phyloP scores from a whole-genome alignment of 2,113 vertebrate species.

The Melanotaenia duboulayi region DNA sequence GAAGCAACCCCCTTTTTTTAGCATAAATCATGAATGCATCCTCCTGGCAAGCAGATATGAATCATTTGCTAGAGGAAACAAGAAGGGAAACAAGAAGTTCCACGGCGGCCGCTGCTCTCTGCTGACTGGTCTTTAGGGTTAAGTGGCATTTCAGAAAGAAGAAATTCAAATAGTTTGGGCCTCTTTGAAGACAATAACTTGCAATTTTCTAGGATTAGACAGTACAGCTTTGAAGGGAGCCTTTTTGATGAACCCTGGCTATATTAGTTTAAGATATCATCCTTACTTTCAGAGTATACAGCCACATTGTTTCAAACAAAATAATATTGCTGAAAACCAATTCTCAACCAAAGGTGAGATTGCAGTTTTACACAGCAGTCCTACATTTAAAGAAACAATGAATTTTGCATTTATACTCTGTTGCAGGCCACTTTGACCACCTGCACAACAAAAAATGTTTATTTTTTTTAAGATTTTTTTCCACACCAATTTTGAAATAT shows the following conservation, averaged over 20 bases:
- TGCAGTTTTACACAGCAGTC: background rate
- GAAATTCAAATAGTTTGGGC: background rate
- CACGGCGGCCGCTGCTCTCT: background rate
- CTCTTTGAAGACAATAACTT: background rate
- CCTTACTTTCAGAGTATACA: too few relatives aligned
- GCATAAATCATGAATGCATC: conserved; percentile 30
- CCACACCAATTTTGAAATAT: too few relatives aligned
- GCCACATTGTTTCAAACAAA: too few relatives aligned
- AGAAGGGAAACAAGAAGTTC: conserved; percentile 39
- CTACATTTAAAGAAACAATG: background rate
- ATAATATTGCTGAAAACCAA: too few relatives aligned
- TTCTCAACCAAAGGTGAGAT: too few relatives aligned
- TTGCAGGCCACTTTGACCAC: background rate
- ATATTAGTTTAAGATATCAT: background rate
- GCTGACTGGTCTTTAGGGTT: background rate
- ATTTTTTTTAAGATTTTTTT: too few relatives aligned
- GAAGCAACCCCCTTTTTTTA: background rate
- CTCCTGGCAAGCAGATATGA: conserved; percentile 18
- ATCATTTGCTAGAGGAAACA: conserved; percentile 46
- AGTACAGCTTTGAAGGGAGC: background rate
- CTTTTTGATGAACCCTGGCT: background rate
- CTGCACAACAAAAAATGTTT: too few relatives aligned
- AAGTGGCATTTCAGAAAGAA: background rate
- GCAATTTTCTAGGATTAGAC: background rate
- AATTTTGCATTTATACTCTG: background rate